These are phyloP conservation scores for Champsocephalus gunnari DNA, from an alignment of 2,797 vertebrate species.

Conservation along the genomic window DNA sequence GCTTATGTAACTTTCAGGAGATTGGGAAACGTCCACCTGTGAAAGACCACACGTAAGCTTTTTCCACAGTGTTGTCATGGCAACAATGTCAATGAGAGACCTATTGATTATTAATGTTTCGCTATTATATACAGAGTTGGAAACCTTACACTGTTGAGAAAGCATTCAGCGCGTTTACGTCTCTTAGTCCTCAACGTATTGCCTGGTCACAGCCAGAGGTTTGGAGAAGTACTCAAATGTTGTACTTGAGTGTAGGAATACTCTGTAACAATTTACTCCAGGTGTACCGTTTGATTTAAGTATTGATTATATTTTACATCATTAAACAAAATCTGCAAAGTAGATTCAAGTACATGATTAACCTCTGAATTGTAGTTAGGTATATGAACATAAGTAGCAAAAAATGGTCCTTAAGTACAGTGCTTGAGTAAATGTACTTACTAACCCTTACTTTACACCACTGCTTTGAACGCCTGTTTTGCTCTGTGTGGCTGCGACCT, in stretches of 20 bases:
- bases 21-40: constrained; percentile 58
- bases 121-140: constrained; percentile 21
- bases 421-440: no score
- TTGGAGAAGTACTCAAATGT: no score
- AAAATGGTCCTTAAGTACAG: no score
- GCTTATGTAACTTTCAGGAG: constrained; percentile 58
- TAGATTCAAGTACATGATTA: no score
- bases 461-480: not conserved
- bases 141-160: constrained; percentile 46
- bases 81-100: constrained; percentile 54
- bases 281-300: no score
- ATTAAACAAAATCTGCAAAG: no score
- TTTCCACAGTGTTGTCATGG: constrained; percentile 62
- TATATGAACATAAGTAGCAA: no score
- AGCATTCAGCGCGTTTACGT: not conserved
- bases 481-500: constrained; percentile 31
- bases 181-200: not conserved
- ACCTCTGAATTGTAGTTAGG: no score
- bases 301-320: no score
- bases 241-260: no score
- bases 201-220: not conserved
- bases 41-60: constrained; percentile 48
- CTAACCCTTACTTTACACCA: no score
- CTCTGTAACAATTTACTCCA: no score
- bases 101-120: constrained; percentile 64